These are phyloP conservation scores for Philonicus albiceps DNA, from an alignment of 2,888 invertebrate genomes.

Conservation along the genomic window DNA sequence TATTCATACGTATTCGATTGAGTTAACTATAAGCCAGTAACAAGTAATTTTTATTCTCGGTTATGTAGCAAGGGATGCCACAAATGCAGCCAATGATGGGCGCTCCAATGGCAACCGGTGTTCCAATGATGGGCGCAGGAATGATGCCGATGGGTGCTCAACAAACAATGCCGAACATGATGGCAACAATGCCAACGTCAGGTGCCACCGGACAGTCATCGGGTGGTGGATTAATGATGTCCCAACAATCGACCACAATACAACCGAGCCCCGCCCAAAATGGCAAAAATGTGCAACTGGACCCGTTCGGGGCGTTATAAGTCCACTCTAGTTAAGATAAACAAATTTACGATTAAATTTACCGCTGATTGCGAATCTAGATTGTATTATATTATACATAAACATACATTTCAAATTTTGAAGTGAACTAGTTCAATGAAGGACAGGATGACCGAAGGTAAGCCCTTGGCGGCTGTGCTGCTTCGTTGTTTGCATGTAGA, in stretches of 20 bases:
- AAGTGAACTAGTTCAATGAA: neutral
- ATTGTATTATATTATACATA: slow-evolving; percentile 40
- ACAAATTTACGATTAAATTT: slow-evolving; percentile 1
- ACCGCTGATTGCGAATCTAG: slow-evolving; percentile 25
- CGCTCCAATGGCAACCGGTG: slow-evolving; percentile 50
- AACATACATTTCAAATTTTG: slow-evolving; percentile 3
- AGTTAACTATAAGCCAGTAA: neutral
- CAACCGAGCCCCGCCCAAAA: slow-evolving; percentile 56
- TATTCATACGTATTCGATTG: neutral
- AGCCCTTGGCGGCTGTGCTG: neutral
- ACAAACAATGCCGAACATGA: slow-evolving; percentile 44
- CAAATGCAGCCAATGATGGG: slow-evolving; percentile 59
- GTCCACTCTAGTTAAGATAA: slow-evolving; percentile 19
- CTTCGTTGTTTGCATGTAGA: neutral
- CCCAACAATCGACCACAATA: slow-evolving; percentile 53
- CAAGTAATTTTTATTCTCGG: slow-evolving; percentile 30
- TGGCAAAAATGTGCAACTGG: slow-evolving; percentile 65
- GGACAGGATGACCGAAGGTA: neutral
- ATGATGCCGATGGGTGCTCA: slow-evolving; percentile 54
- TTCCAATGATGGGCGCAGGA: slow-evolving; percentile 57
- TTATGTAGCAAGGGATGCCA: slow-evolving; percentile 61
- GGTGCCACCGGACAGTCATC: slow-evolving; percentile 53
- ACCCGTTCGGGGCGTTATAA: slow-evolving; percentile 67
- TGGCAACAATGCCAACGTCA: slow-evolving; percentile 49
- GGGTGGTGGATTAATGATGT: slow-evolving; percentile 54